Evolutionary conservation across 23 tunicate species (phyloP), one percentile per base, ranked within the genome.

Genomic region (Halocynthia aurantium): DNA sequence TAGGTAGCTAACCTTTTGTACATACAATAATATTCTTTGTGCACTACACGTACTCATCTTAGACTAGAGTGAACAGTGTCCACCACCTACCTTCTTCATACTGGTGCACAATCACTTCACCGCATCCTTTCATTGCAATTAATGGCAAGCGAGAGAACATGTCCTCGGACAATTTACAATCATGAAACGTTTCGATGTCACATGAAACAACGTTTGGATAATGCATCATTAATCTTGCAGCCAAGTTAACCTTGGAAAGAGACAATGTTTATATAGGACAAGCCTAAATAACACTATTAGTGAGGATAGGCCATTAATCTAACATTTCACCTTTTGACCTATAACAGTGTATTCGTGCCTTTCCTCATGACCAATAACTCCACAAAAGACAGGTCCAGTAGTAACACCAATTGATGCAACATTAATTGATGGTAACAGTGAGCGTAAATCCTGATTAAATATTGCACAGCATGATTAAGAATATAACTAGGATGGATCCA

Each of bases 281-380:
- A 31, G 44, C 44, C 44, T 31, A 31, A 31, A 31, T 4, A 31
- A 31, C 44, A 31, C 44, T 31, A 31, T 31, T 31, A 31, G 44
- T 31, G 4, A 31, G 44, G 44, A 31, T 7, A 69, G 51, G 50
- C 0, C 50, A 19, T 50, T 7, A 8, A 69, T 49, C 15, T 12
- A 13, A 4, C 53, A 70, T 7, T 67, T 83, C 6, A 96, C 99
- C 86, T 96, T 96, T 73, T 91, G 99, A 52, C 99, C 99, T 53
- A 96, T 85, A 7, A 96, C 96, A 49, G 99, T 89, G 61, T 96
- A 96, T 76, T 96, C 99, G 64, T 96, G 99, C 18, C 99, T 61
- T 65, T 85, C 88, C 60, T 82, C 75, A 71, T 96, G 99, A 15
- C 99, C 99, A n/a, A 92, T 82, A 52, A 92, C 98, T 17, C 98